Percentiles rank a stretch among this genome's conserved stretches.
These are phyloP conservation scores for Phyllotis vaccarum DNA, from an alignment of 2,797 vertebrate species.

Conservation along the genomic window DNA sequence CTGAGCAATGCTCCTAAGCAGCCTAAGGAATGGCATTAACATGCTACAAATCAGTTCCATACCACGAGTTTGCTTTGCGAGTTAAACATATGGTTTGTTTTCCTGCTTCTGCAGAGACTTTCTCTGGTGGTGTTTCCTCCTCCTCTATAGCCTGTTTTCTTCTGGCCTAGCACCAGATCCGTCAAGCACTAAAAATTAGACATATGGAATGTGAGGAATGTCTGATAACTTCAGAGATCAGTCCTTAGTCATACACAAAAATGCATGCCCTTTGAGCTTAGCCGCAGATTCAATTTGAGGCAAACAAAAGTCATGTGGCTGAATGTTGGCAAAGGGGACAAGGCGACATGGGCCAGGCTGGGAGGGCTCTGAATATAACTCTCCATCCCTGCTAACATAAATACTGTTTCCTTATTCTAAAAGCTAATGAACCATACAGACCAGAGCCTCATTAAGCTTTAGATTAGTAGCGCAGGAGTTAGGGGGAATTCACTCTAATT, in stretches of 20 bases:
- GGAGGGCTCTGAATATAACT: conserved; percentile 40
- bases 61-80: background rate
- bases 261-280: conserved; percentile 86
- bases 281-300: conserved; percentile 71
- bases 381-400: background rate
- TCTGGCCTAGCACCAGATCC: conserved; percentile 74
- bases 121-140: background rate
- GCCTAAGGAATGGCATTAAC: background rate
- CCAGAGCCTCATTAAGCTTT: background rate
- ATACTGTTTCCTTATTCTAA: conserved; percentile 7
- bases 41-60: conserved; percentile 48
- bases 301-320: conserved; percentile 77
- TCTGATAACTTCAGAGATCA: conserved; percentile 86
- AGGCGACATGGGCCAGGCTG: conserved; percentile 30
- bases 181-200: conserved; percentile 88
- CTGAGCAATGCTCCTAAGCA: background rate
- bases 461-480: background rate
- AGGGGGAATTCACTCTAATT: background rate
- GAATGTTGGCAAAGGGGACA: conserved; percentile 36
- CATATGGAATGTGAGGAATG: conserved; percentile 91
- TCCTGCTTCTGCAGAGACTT: background rate
- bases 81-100: conserved; percentile 21
- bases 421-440: background rate
- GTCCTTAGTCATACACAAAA: conserved; percentile 86
- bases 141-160: conserved; percentile 75